Evolutionary conservation across 1,140 invertebrate species (phyloP).

Genomic region (Eurosta solidaginis): DNA sequence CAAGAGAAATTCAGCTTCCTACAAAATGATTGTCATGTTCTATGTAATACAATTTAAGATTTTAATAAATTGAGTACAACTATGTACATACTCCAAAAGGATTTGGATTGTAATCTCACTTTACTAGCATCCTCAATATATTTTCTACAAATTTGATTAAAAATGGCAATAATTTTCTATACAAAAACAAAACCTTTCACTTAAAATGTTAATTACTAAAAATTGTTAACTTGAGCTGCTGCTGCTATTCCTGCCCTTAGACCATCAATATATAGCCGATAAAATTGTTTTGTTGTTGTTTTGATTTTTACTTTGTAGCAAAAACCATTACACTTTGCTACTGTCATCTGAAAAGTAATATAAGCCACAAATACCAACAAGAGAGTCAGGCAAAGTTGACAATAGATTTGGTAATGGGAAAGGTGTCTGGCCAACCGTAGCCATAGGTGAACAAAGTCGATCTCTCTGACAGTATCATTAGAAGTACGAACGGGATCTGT

Average conservation of each 20-base stretch:
- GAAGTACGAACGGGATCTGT: no score
- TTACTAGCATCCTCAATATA: background rate
- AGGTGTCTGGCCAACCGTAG: background rate
- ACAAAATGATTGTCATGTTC: no score
- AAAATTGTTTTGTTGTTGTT: background rate
- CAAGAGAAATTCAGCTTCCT: no score
- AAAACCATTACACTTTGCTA: background rate
- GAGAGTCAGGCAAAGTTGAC: background rate
- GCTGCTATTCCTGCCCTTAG: no score
- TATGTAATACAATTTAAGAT: no score
- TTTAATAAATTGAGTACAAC: no score
- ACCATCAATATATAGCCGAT: background rate
- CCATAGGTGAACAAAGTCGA: no score
- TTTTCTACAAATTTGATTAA: background rate
- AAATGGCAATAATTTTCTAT: background rate
- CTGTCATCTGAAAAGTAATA: background rate
- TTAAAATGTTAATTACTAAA: conserved; percentile 11
- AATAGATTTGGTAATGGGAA: background rate
- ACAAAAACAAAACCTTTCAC: background rate
- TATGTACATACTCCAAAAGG: no score
- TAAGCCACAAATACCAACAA: background rate
- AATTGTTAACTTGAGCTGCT: background rate
- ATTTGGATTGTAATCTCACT: no score
- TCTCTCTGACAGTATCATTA: no score
- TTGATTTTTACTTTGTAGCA: background rate